These are phyloP conservation scores for Pherbina coryleti DNA, from an alignment of 2,888 invertebrate species.

Conservation along the genomic window DNA sequence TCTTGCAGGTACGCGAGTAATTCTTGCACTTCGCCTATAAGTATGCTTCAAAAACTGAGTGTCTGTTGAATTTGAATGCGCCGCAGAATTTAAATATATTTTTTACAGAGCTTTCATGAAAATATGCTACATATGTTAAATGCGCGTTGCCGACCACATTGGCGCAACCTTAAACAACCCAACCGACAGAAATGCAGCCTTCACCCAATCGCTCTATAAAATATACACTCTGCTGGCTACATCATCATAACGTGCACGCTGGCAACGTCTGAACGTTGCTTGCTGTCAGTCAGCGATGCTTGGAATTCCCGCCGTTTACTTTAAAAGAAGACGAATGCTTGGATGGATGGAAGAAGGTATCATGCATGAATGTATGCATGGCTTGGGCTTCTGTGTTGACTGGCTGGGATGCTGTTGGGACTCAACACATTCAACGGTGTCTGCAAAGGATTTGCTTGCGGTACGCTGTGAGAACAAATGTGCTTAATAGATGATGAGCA, in stretches of 20 bases:
- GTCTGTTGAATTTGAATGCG: not conserved
- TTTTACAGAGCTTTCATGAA: no score
- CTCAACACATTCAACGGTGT: not conserved
- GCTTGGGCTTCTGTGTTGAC: not conserved
- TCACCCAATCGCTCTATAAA: no score
- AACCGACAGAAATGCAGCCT: no score
- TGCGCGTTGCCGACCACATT: no score
- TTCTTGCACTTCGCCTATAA: not conserved
- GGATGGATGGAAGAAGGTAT: no score
- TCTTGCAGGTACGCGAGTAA: not conserved
- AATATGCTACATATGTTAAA: no score
- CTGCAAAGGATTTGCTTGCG: conserved; percentile 10
- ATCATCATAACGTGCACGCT: no score
- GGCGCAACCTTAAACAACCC: no score
- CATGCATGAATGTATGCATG: not conserved
- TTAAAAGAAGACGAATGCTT: not conserved
- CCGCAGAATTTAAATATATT: not conserved
- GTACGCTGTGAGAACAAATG: not conserved
- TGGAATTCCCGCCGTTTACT: conserved; percentile 4
- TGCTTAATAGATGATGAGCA: not conserved
- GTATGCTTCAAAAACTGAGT: not conserved
- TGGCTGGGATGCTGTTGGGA: not conserved
- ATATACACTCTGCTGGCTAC: no score
- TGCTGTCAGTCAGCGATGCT: not conserved
- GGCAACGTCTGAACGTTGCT: no score